phyloP scores from a whole-genome alignment of 2,113 vertebrate species.

The Grallaria varia region DNA sequence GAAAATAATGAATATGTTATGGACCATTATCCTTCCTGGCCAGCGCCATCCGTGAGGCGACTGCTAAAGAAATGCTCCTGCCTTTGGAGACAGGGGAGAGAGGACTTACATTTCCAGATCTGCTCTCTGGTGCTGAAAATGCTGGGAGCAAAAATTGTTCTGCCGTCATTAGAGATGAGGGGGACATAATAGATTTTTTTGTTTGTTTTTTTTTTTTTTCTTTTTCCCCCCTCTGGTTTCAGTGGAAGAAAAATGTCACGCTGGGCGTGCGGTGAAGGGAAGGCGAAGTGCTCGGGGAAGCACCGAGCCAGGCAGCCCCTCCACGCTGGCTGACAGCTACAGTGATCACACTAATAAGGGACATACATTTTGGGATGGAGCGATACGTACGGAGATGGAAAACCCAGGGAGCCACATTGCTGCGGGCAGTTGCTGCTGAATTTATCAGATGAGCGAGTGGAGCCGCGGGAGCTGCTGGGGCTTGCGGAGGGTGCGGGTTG shows the following conservation, averaged over 20 bases:
- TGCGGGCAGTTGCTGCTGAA: background rate
- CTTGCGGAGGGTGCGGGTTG: background rate
- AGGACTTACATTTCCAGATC: background rate
- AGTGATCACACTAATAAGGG: background rate
- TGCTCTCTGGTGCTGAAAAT: background rate
- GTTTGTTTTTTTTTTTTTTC: background rate
- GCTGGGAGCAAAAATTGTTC: background rate
- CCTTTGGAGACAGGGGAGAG: background rate
- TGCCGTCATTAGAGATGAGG: background rate
- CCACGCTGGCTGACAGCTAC: background rate
- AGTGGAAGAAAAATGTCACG: background rate
- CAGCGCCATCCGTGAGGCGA: background rate
- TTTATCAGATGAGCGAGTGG: background rate
- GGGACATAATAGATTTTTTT: background rate
- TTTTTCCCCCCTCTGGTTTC: background rate
- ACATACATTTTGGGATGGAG: background rate
- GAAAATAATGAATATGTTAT: conserved; percentile 43
- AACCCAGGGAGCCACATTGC: background rate
- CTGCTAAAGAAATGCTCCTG: background rate
- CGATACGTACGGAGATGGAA: background rate
- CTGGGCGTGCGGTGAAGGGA: background rate
- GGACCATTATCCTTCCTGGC: conserved; percentile 48
- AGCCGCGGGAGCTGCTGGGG: background rate
- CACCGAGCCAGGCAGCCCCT: background rate
- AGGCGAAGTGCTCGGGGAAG: background rate